Percentiles rank a stretch among this genome's conserved stretches.
Conservation (phyloP, 2,888 invertebrate genomes). For the Pimpla rufipes region DNA sequence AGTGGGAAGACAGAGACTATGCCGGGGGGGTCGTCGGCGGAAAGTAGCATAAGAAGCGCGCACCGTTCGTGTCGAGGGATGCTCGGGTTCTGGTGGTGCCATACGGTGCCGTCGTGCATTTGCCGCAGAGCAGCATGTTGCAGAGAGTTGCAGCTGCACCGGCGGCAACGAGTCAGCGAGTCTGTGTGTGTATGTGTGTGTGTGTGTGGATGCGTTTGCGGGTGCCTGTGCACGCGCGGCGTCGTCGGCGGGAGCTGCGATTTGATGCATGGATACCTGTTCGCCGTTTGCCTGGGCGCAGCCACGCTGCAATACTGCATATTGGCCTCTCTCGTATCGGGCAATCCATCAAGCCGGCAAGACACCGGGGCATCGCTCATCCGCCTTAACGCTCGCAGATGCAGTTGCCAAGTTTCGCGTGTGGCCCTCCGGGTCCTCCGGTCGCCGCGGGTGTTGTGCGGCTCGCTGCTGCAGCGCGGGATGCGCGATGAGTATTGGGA, state of each 20-base stretch:
- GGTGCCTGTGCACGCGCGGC: background rate
- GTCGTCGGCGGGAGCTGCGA: constrained; percentile 58
- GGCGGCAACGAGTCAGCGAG: background rate
- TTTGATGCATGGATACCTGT: constrained; percentile 81
- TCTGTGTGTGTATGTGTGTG: background rate
- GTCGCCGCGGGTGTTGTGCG: constrained; percentile 62
- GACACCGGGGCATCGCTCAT: constrained; percentile 81
- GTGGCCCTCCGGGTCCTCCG: constrained; percentile 25
- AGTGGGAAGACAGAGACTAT: background rate
- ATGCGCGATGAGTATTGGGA: too few species aligned
- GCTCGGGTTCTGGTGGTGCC: constrained; percentile 35
- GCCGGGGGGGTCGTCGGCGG: background rate
- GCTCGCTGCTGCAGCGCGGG: constrained; percentile 15
- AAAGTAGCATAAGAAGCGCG: constrained; percentile 40
- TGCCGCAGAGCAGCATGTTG: constrained; percentile 45
- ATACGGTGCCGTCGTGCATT: constrained; percentile 35
- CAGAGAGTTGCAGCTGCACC: constrained; percentile 26
- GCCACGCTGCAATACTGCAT: constrained; percentile 78
- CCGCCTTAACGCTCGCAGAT: constrained; percentile 78
- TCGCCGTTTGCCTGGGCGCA: constrained; percentile 74
- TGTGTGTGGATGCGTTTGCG: background rate
- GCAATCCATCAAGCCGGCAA: constrained; percentile 80
- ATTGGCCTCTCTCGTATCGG: constrained; percentile 79
- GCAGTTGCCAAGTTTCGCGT: constrained; percentile 78
- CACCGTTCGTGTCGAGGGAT: constrained; percentile 44